Evolutionary conservation across 2,888 invertebrate species (phyloP).

Genomic region (Eilema depressum): DNA sequence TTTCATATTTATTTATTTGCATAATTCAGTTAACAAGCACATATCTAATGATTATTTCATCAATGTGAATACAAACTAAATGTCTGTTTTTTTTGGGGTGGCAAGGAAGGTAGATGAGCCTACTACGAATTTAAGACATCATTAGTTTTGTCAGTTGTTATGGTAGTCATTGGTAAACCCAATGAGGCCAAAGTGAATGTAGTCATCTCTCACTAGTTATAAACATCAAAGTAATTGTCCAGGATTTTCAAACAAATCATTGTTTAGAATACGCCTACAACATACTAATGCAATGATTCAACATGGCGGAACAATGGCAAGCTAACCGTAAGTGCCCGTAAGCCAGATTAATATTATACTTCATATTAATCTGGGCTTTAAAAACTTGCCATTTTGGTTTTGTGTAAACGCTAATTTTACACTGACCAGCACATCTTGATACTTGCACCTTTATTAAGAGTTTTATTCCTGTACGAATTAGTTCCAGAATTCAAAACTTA

Average conservation of each 20-base stretch:
- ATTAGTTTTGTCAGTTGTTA: not conserved
- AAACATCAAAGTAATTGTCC: not conserved
- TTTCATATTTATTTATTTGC: too few species aligned
- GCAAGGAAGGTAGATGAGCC: too few species aligned
- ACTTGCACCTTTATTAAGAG: not conserved
- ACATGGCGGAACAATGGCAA: slow-evolving; percentile 40
- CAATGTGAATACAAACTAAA: not conserved
- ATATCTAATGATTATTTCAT: too few species aligned
- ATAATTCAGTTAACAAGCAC: too few species aligned
- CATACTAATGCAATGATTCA: slow-evolving; percentile 42
- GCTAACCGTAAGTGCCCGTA: slow-evolving; percentile 29
- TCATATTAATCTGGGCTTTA: slow-evolving; percentile 45
- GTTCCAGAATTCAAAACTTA: not conserved
- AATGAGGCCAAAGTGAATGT: not conserved
- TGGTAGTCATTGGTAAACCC: not conserved
- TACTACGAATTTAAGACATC: too few species aligned
- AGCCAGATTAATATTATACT: slow-evolving; percentile 36
- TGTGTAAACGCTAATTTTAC: slow-evolving; percentile 23
- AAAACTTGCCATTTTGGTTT: slow-evolving; percentile 35
- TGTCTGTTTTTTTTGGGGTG: too few species aligned
- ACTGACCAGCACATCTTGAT: slow-evolving; percentile 24
- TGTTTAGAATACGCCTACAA: slow-evolving; percentile 10
- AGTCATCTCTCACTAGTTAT: not conserved
- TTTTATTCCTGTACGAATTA: not conserved
- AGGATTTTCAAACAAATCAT: not conserved